Base-by-base conservation (phyloP, 2,888 invertebrate species). In the Dolichopus griseipennis region DNA sequence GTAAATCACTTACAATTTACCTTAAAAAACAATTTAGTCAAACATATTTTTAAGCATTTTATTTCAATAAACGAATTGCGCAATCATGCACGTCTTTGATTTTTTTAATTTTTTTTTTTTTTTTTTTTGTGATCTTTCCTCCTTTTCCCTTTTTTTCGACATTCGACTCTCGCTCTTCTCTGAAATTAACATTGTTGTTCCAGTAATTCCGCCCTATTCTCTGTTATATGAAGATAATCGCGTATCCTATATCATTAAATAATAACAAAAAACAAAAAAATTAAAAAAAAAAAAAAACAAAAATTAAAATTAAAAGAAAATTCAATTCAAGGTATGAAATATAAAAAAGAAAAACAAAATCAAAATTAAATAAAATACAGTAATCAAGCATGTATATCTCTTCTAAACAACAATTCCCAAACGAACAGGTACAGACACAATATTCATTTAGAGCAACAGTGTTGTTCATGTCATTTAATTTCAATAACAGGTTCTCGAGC, bases 11-110 rank as follows among this genome's bases (percentile, higher is more conserved):
- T 12, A 52, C 52, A 52, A 52, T 52, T 52, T 52, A 52, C 52
- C 52, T 52, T 52, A 18, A 52, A 52, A 52, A 52, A 52, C 52
- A 52, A 52, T 52, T 52, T 52, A 52, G 52, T 52, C 18, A 52
- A 52, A 52, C 52, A 52, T 52, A 52, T 52, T 52, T 52, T 52
- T 18, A 52, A 52, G 18, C 52, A 52, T 52, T 37, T 34, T 52
- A 52, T 52, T 52, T 52, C 52, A 52, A 52, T 52, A 52, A 52
- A 52, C 52, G 52, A n/a, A 52, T 52, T 52, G 52, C 52, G 52
- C 52, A 52, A 52, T 52, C 52, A 52, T 52, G 52, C 52, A 52
- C 9, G 15, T 52, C 15, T 52, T n/a, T n/a, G n/a, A n/a, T n/a
- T n/a, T 43, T 15, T 15, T 43, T 9, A 34, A 10, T 43, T 43